These are phyloP conservation scores for Emys orbicularis DNA, from an alignment of 2,797 vertebrate species.

Conservation along the genomic window DNA sequence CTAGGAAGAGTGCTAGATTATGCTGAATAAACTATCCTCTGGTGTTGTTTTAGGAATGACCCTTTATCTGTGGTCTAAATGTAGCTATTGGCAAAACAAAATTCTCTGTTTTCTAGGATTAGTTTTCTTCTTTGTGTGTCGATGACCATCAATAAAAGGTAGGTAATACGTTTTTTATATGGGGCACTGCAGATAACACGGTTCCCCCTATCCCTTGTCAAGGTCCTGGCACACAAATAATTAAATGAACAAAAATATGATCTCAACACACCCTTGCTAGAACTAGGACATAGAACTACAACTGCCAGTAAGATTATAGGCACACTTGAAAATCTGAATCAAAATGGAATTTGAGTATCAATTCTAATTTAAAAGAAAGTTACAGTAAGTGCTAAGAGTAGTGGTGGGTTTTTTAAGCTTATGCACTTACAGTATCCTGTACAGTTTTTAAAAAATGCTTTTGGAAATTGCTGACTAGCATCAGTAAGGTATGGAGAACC, in stretches of 20 bases:
- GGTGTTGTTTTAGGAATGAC: fast-evolving
- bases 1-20: conserved; percentile 3
- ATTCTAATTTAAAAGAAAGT: background rate
- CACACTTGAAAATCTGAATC: background rate
- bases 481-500: background rate
- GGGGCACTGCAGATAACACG: background rate
- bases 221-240: background rate
- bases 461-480: background rate
- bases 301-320: background rate
- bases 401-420: background rate
- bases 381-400: background rate
- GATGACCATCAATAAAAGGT: background rate
- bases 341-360: background rate
- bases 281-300: fast-evolving
- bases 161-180: background rate
- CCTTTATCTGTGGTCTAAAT: background rate
- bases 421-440: background rate
- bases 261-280: fast-evolving
- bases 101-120: background rate
- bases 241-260: background rate
- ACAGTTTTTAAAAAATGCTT: background rate
- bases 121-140: background rate
- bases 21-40: background rate
- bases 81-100: fast-evolving
- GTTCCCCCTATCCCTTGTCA: background rate